Conservation (phyloP, 2,797 vertebrate species). For the Gymnopithys bicolor region DNA sequence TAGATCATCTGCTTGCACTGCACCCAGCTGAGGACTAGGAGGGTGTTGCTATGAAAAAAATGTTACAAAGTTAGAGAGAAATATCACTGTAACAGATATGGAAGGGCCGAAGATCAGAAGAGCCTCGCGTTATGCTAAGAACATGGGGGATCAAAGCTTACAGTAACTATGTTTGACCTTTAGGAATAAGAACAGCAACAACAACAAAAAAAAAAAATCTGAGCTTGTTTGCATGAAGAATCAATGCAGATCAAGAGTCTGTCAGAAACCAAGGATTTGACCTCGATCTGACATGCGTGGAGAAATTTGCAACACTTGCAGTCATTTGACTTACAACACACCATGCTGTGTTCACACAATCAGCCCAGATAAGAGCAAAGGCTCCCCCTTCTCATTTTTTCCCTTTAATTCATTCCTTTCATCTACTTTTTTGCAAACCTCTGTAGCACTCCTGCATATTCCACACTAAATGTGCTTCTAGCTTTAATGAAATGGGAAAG, state of each 20-base stretch:
- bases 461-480: not conserved
- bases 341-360: not conserved
- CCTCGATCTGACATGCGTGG: not conserved
- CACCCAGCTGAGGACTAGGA: not conserved
- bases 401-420: slow-evolving; percentile 28
- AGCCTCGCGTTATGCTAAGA: not conserved
- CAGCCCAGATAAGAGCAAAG: not conserved
- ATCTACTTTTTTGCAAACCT: slow-evolving; percentile 4
- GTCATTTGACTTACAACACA: slow-evolving; percentile 15
- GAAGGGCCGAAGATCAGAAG: not conserved
- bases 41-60: not conserved
- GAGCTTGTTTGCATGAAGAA: slow-evolving; percentile 25
- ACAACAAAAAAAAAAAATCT: not conserved
- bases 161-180: not conserved
- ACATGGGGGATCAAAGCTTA: not conserved
- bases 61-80: not conserved
- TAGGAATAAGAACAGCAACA: not conserved
- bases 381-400: not conserved
- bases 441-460: not conserved
- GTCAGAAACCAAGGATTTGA: not conserved
- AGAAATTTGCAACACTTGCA: slow-evolving; percentile 41
- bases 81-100: not conserved
- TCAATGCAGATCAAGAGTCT: not conserved
- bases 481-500: not conserved
- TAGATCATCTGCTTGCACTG: not conserved